Conservation (phyloP, 2,797 vertebrate genomes). For the Dromococcyx pavoninus region DNA sequence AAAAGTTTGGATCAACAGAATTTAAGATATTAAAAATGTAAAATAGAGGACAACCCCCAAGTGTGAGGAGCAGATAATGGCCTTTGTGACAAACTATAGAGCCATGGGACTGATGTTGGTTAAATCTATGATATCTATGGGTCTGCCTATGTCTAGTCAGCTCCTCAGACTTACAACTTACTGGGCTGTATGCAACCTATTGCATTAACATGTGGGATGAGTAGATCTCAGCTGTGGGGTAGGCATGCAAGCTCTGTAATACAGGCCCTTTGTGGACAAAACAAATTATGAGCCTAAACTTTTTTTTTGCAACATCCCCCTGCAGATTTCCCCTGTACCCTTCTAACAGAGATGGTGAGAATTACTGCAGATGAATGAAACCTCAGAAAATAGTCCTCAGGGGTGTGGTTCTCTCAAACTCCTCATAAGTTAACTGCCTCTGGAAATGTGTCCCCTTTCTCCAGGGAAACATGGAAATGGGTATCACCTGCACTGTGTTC, state of each 20-base stretch:
- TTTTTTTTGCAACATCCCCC: not conserved
- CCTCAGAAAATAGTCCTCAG: not conserved
- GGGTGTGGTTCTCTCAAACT: not conserved
- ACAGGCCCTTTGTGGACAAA: not conserved
- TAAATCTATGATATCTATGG: not conserved
- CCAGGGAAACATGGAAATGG: not conserved
- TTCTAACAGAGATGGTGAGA: not conserved
- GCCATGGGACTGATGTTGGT: not conserved
- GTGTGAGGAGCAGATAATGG: not conserved
- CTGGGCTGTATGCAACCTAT: not conserved
- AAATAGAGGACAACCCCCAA: not conserved
- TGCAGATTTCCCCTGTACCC: not conserved
- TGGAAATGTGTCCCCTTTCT: not conserved
- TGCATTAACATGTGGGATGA: not conserved
- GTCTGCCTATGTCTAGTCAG: not conserved
- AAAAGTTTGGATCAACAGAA: not conserved
- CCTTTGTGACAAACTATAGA: not conserved
- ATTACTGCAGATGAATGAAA: not conserved
- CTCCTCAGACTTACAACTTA: not conserved
- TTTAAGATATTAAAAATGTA: not conserved
- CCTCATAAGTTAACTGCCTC: rapidly evolving
- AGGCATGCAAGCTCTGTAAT: not conserved
- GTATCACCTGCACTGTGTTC: not conserved
- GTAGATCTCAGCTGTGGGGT: not conserved
- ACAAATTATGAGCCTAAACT: not conserved